Evolutionary conservation across 2,113 vertebrate genomes (phyloP), one percentile per base, ranked within the genome.

Genomic region (Cryptotis parvus): DNA sequence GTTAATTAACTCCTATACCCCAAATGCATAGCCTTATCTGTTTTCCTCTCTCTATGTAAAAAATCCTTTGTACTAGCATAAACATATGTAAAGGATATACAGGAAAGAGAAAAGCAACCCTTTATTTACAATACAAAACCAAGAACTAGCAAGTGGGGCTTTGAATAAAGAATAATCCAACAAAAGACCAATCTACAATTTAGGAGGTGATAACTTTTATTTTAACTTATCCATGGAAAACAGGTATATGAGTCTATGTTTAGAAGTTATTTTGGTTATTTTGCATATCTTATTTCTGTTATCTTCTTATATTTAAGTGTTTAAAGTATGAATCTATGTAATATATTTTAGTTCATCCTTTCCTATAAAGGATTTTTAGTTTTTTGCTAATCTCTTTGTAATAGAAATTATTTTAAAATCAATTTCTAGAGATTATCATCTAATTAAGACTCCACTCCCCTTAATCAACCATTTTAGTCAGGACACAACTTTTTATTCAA

Each of bases 381-480:
- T 18, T 76, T 0, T 66, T 90, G 29, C 4, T 77, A 84, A 61
- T 87, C 90, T 35, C 65, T 73, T 39, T 5, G 87, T 92, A 84
- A 66, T 70, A 68, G 49, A 84, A 63, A 58, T 69, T 92, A 49
- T 82, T 45, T 88, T 74, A 76, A 70, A 88, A 85, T 31, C 41
- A 58, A 55, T 3, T 20, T 61, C 7, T 68, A 29, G 24, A 74
- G 16, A 84, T 45, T 88, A 61, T 73, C 20, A 90, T 24, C 22
- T 33, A 84, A 55, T 63, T 58, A 35, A 92, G 39, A 90, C 29
- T 74, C 49, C 2, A 6, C 20, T 24, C 18, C 1, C 35, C 66
- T 77, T 35, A 93, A 37, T 11, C 61, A 90, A 49, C 15, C n/a
- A 70, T 92, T 90, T 93, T 43, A 72, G 61, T 29, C 22, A 69